Percentiles rank a stretch among this genome's conserved stretches.
phyloP scores from a whole-genome alignment of 2,888 invertebrate species.

The Omphaloscelis lunosa region DNA sequence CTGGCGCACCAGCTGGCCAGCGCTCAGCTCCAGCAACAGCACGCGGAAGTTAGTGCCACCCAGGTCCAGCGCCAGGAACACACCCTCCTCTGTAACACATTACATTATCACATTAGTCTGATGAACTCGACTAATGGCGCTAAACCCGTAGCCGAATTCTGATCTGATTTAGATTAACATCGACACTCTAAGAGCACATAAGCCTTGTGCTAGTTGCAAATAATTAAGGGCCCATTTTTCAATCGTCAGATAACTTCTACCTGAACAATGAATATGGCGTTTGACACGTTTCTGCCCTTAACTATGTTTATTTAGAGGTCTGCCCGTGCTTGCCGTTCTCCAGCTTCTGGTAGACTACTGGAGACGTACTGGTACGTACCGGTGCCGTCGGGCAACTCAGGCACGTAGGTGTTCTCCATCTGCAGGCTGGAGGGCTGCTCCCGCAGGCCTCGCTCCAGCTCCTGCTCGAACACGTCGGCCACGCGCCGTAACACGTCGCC shows the following conservation, averaged over 20 bases:
- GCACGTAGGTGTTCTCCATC: conserved; percentile 95
- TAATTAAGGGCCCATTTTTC: neutral
- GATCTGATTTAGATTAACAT: neutral
- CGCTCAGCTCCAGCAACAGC: conserved; percentile 91
- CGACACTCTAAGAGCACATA: neutral
- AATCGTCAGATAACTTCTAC: neutral
- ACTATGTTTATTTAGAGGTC: neutral
- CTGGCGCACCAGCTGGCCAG: conserved; percentile 90
- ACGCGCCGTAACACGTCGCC: conserved; percentile 87
- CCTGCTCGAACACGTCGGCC: conserved; percentile 90
- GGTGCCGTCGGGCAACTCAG: conserved; percentile 93
- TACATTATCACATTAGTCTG: neutral
- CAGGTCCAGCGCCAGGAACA: conserved; percentile 94
- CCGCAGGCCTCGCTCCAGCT: conserved; percentile 92
- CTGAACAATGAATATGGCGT: neutral
- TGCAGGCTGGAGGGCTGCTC: conserved; percentile 92
- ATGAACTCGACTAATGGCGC: neutral
- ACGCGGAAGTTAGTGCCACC: conserved; percentile 96
- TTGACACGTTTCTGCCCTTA: neutral
- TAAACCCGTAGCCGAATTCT: neutral
- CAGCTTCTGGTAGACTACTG: too few species aligned
- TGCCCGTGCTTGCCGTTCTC: neutral
- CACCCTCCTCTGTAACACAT: conserved; percentile 91
- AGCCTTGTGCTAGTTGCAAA: neutral
- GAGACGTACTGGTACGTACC: conserved; percentile 82